Conservation (phyloP, 2,113 vertebrate species). For the Ceyx margarethae region DNA sequence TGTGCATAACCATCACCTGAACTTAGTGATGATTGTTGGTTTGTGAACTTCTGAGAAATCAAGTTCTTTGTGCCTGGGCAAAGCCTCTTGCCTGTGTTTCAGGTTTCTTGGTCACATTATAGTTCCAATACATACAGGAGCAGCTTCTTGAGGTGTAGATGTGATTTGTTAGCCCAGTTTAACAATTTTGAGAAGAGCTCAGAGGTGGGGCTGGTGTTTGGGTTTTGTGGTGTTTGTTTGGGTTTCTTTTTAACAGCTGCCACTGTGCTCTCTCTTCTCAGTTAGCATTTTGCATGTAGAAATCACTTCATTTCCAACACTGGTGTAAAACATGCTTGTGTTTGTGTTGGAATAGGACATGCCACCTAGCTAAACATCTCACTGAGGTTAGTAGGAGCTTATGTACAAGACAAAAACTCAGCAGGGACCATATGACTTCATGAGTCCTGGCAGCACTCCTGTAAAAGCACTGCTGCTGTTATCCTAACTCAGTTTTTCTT, state of each 20-base stretch:
- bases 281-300: background rate
- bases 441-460: background rate
- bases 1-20: background rate
- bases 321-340: background rate
- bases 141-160: background rate
- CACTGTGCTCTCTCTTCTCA: background rate
- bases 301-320: background rate
- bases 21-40: background rate
- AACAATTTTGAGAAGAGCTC: background rate
- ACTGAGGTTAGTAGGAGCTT: background rate
- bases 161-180: background rate
- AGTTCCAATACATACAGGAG: background rate
- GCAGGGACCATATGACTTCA: background rate
- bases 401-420: background rate
- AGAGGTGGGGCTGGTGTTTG: rapidly evolving
- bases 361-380: background rate
- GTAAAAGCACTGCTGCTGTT: background rate
- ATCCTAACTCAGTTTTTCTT: background rate
- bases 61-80: background rate
- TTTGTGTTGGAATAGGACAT: background rate
- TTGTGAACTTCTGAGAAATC: background rate
- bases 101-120: background rate
- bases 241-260: background rate
- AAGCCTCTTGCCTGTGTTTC: background rate
- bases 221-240: background rate